These are phyloP conservation scores for Eupsittula cactorum DNA, from an alignment of 2,113 vertebrate genomes.

Conservation along the genomic window DNA sequence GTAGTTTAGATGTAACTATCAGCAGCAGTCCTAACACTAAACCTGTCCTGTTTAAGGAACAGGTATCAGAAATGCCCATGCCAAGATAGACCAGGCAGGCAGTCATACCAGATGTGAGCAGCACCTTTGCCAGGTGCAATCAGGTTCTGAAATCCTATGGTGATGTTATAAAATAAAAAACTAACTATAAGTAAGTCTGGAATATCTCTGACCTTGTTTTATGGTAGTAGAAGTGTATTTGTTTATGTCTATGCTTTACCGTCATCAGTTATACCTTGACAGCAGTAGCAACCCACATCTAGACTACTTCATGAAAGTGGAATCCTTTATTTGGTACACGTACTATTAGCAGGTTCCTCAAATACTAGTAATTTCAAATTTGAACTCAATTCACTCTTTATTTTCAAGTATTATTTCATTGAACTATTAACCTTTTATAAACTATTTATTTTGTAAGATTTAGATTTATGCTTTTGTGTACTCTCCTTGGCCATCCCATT, in stretches of 20 bases:
- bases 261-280: background rate
- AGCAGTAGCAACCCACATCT: background rate
- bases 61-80: background rate
- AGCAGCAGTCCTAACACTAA: background rate
- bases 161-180: background rate
- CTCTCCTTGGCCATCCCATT: background rate
- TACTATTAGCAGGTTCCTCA: background rate
- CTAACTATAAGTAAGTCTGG: background rate
- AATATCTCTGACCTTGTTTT: background rate
- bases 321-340: background rate
- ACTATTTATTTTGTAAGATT: background rate
- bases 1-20: background rate
- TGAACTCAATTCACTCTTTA: background rate
- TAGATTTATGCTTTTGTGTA: background rate
- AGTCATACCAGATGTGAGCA: fast-evolving
- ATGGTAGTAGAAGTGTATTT: background rate
- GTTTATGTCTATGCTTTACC: background rate
- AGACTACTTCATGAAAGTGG: background rate
- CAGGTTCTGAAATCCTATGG: background rate
- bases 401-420: background rate
- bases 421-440: background rate
- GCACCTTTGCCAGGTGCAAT: background rate
- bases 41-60: background rate
- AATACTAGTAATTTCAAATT: background rate
- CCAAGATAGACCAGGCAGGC: background rate